These are phyloP conservation scores for Hemicentrotus pulcherrimus DNA, from an alignment of 35 echinoderm and acorn worm genomes.

Conservation along the genomic window DNA sequence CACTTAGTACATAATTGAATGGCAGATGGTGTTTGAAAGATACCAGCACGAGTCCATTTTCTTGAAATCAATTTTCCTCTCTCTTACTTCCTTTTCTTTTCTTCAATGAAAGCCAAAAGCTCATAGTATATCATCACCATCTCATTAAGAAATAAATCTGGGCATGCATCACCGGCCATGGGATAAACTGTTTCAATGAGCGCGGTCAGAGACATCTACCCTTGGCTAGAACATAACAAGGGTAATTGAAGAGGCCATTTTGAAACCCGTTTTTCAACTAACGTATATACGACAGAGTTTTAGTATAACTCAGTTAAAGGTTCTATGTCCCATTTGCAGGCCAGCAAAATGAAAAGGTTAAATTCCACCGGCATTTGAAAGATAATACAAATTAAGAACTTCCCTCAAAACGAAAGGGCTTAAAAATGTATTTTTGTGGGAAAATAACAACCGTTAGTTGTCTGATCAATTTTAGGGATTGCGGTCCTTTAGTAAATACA, in stretches of 20 bases:
- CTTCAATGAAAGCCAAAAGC: neutral
- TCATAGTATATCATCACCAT: neutral
- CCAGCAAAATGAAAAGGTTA: no score
- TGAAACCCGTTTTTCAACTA: neutral
- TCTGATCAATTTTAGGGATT: no score
- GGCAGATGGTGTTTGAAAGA: neutral
- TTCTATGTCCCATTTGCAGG: no score
- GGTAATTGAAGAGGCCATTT: neutral
- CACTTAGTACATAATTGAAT: neutral
- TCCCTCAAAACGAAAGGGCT: no score
- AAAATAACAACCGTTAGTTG: no score
- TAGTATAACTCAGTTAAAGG: no score
- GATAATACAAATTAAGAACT: no score
- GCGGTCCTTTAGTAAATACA: no score
- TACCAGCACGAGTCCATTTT: neutral
- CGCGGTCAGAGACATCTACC: neutral
- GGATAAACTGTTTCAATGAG: conserved; percentile 2
- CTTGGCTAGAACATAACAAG: neutral
- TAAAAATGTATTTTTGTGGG: no score
- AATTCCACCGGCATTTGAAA: no score
- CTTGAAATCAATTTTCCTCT: neutral
- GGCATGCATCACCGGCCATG: neutral
- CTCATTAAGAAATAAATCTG: neutral
- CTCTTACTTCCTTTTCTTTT: neutral
- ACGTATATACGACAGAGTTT: no score